Conservation (phyloP, 2,888 invertebrate genomes). For the Eilema sororculum region DNA sequence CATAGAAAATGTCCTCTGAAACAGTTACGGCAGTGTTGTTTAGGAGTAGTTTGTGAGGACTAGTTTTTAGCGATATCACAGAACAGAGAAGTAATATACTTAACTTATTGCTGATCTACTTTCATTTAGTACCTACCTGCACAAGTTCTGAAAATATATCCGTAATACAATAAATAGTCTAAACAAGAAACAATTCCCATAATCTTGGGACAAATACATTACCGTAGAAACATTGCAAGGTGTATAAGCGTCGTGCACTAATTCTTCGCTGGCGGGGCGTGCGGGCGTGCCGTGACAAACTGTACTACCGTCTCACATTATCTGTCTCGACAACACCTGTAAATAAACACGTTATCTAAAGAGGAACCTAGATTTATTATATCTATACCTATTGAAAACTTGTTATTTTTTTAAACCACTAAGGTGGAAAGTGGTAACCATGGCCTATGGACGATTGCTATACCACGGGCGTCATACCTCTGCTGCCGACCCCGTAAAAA, state of each 20-base stretch:
- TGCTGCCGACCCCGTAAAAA: too few relatives aligned
- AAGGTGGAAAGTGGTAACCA: too few relatives aligned
- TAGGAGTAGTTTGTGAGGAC: too few relatives aligned
- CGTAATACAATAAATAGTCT: not conserved
- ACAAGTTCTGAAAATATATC: not conserved
- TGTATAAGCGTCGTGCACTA: conserved; percentile 28
- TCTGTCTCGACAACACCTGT: conserved; percentile 29
- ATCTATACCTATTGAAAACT: conserved; percentile 15
- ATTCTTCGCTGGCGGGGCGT: conserved; percentile 33
- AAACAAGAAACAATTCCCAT: conserved; percentile 9
- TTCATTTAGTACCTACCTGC: not conserved
- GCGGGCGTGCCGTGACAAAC: conserved; percentile 36
- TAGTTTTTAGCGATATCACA: too few relatives aligned
- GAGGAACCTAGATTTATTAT: conserved; percentile 18
- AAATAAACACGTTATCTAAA: conserved; percentile 28
- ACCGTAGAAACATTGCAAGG: conserved; percentile 7
- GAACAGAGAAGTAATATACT: too few relatives aligned
- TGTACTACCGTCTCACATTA: conserved; percentile 38
- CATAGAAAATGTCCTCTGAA: not conserved
- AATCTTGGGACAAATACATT: conserved; percentile 16
- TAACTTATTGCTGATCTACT: too few relatives aligned
- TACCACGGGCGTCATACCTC: too few relatives aligned
- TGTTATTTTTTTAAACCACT: not conserved
- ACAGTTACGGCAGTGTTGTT: not conserved
- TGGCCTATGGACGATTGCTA: too few relatives aligned